These are phyloP conservation scores for Halictus rubicundus DNA, from an alignment of 1,140 invertebrate species.

Conservation along the genomic window DNA sequence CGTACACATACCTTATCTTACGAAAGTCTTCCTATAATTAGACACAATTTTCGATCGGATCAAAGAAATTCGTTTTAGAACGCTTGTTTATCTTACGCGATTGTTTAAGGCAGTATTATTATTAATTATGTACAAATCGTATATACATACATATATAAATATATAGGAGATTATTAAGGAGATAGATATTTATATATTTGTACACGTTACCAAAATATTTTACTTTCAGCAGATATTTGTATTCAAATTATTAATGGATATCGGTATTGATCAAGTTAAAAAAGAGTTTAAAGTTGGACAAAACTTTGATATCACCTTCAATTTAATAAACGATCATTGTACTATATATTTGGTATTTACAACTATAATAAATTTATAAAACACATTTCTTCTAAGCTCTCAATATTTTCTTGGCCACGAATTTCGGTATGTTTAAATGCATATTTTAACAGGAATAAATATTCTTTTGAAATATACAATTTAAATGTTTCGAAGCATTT, in stretches of 20 bases:
- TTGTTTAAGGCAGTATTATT: constrained; percentile 11
- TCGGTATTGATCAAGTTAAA: not conserved
- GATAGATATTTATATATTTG: constrained; percentile 11
- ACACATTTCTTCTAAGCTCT: not conserved
- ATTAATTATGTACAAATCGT: constrained; percentile 4
- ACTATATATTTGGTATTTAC: constrained; percentile 21
- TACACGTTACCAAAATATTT: not conserved
- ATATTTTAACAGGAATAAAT: too few relatives aligned
- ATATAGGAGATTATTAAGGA: not conserved
- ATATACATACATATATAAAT: not conserved
- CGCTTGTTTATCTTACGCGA: constrained; percentile 16
- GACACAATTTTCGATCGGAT: not conserved
- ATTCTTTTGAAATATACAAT: not conserved
- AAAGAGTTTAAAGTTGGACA: not conserved
- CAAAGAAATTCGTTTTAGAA: constrained; percentile 14
- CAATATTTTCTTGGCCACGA: not conserved
- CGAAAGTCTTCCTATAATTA: constrained; percentile 16
- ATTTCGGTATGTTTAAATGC: not conserved
- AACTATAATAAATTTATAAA: constrained; percentile 20
- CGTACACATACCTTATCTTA: constrained; percentile 1
- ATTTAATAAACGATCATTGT: constrained; percentile 17
- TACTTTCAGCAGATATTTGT: not conserved
- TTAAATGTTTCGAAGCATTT: constrained; percentile 5
- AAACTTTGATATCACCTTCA: not conserved
- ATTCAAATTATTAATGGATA: not conserved